Evolutionary conservation across 2,113 vertebrate genomes (phyloP).

Genomic region (Cardinalis cardinalis): DNA sequence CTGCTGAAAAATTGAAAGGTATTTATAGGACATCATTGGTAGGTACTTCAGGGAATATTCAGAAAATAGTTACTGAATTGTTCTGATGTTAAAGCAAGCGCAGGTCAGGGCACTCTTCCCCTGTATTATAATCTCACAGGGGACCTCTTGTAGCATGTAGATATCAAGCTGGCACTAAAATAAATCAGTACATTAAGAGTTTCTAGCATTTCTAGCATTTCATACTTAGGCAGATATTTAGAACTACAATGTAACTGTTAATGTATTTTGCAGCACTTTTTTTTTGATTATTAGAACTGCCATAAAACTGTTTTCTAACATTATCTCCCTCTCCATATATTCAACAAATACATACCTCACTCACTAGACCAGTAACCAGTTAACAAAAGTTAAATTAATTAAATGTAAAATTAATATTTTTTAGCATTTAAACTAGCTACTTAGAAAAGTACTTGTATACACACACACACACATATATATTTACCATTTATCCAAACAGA

Average conservation of each 20-base stretch:
- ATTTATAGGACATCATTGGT: neutral
- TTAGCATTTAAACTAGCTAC: neutral
- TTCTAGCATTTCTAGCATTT: neutral
- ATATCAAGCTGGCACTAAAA: conserved; percentile 52
- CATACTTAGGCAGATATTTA: neutral
- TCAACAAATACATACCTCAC: neutral
- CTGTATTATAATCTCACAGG: conserved; percentile 15
- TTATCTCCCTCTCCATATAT: neutral
- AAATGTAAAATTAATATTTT: neutral
- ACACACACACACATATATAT: neutral
- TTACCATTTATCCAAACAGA: neutral
- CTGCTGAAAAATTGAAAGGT: neutral
- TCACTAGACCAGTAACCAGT: conserved; percentile 60
- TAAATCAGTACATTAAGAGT: neutral
- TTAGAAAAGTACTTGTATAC: neutral
- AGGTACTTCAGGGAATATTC: conserved; percentile 50
- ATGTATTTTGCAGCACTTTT: neutral
- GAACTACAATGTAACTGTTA: neutral
- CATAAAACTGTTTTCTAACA: neutral
- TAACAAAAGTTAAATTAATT: no score
- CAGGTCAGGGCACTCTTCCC: conserved; percentile 19
- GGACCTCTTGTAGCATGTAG: conserved; percentile 42
- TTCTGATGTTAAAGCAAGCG: conserved; percentile 66
- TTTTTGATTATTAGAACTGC: neutral
- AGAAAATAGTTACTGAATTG: conserved; percentile 66